phyloP scores from a whole-genome alignment of 1,140 invertebrate genomes.

The Eubasilissa regina region DNA sequence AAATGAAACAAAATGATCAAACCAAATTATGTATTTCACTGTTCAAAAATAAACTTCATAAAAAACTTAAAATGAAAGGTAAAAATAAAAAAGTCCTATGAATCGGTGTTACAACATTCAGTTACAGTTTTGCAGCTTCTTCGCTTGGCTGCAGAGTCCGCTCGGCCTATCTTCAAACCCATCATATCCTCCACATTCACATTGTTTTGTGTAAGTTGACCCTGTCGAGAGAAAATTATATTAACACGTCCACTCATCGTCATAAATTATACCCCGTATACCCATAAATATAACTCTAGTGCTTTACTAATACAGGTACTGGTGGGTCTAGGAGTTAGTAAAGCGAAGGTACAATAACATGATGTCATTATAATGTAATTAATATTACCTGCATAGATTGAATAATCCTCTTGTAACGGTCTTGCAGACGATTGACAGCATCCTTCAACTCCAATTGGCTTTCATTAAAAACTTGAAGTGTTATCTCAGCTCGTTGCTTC shows the following conservation, averaged over 20 bases:
- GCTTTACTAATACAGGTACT: background rate
- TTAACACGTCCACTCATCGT: background rate
- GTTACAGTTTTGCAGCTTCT: background rate
- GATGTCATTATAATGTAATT: background rate
- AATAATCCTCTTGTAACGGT: conserved; percentile 14
- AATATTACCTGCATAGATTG: conserved; percentile 2
- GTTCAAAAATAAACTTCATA: no score
- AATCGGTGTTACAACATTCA: background rate
- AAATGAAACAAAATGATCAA: no score
- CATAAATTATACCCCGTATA: background rate
- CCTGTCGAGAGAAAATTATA: background rate
- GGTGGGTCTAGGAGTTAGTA: background rate
- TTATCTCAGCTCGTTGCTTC: conserved; percentile 30
- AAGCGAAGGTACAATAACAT: background rate
- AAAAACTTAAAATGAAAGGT: no score
- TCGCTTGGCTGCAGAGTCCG: background rate
- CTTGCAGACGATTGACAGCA: conserved; percentile 11
- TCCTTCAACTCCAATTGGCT: conserved; percentile 32
- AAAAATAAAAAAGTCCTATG: background rate
- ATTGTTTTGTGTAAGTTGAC: conserved; percentile 5
- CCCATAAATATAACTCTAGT: background rate
- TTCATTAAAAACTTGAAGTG: conserved; percentile 24
- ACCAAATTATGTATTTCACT: no score
- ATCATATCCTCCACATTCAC: conserved; percentile 20
- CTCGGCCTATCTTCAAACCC: background rate